A percentile compares a stretch with the other conserved stretches of the same genome.
phyloP scores from a whole-genome alignment of 1,140 invertebrate species.

The Drosophila yakuba region DNA sequence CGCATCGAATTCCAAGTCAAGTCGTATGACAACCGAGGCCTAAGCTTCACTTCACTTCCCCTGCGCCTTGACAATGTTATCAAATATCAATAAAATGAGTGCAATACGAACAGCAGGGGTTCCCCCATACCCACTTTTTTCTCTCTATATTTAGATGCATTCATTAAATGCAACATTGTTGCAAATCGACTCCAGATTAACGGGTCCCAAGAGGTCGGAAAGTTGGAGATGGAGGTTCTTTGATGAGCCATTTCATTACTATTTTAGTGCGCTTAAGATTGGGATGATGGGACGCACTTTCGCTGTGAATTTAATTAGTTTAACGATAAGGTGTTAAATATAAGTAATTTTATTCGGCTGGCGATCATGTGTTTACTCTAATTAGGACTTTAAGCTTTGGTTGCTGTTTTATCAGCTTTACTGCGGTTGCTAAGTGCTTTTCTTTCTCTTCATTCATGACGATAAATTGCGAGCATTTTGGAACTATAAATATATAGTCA shows the following conservation, averaged over 20 bases:
- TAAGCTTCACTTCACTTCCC: slow-evolving; percentile 6
- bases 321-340: neutral
- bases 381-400: neutral
- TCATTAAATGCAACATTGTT: slow-evolving; percentile 61
- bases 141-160: slow-evolving; percentile 56
- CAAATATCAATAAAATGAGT: slow-evolving; percentile 74
- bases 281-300: neutral
- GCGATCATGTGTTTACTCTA: neutral
- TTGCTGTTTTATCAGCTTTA: neutral
- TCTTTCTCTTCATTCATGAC: neutral
- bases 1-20: slow-evolving; percentile 52
- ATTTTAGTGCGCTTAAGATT: slow-evolving; percentile 3
- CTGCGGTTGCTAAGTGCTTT: no score
- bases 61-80: slow-evolving; percentile 67
- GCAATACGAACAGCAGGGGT: slow-evolving; percentile 30
- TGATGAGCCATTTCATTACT: slow-evolving; percentile 4
- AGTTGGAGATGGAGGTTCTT: neutral
- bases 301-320: neutral
- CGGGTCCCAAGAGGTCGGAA: slow-evolving; percentile 28
- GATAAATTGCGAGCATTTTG: no score
- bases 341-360: slow-evolving; percentile 2
- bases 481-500: no score
- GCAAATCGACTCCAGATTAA: slow-evolving; percentile 65
- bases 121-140: slow-evolving; percentile 1
- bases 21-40: slow-evolving; percentile 36